These are phyloP conservation scores for Melozone crissalis DNA, from an alignment of 2,113 vertebrate genomes.

Conservation along the genomic window DNA sequence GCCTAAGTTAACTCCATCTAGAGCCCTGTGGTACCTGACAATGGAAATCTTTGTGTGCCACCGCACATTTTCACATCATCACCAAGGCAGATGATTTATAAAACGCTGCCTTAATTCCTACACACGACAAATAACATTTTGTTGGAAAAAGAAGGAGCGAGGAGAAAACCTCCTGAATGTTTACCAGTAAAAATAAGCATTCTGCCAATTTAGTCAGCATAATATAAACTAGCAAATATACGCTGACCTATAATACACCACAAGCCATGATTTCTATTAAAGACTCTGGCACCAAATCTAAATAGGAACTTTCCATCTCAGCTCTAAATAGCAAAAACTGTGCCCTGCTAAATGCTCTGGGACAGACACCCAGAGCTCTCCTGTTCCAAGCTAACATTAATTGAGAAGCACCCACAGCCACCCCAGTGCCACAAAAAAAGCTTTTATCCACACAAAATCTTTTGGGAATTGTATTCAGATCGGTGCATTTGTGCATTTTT, in stretches of 20 bases:
- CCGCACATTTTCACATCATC: constrained; percentile 46
- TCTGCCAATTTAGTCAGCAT: constrained; percentile 71
- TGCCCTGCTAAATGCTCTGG: neutral
- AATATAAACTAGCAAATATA: constrained; percentile 72
- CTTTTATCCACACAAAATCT: neutral
- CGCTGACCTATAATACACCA: constrained; percentile 66
- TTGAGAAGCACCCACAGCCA: neutral
- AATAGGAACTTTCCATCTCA: constrained; percentile 92
- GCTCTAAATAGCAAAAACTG: constrained; percentile 40
- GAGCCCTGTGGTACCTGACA: constrained; percentile 41
- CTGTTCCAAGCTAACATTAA: neutral
- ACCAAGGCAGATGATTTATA: constrained; percentile 26
- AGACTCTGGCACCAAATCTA: constrained; percentile 82
- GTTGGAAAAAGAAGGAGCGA: constrained; percentile 19
- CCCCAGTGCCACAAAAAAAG: neutral
- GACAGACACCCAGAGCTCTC: neutral
- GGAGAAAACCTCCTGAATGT: constrained; percentile 62
- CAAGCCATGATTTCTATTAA: constrained; percentile 82
- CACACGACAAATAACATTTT: constrained; percentile 61
- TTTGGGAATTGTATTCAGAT: neutral
- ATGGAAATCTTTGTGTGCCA: constrained; percentile 62
- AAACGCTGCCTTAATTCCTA: constrained; percentile 41
- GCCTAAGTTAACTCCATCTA: constrained; percentile 29
- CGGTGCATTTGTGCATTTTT: neutral
- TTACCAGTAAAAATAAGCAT: constrained; percentile 77